A percentile compares a stretch with the other conserved stretches of the same genome.
phyloP scores from a whole-genome alignment of 2,113 vertebrate genomes.

The Gracilinanus agilis region DNA sequence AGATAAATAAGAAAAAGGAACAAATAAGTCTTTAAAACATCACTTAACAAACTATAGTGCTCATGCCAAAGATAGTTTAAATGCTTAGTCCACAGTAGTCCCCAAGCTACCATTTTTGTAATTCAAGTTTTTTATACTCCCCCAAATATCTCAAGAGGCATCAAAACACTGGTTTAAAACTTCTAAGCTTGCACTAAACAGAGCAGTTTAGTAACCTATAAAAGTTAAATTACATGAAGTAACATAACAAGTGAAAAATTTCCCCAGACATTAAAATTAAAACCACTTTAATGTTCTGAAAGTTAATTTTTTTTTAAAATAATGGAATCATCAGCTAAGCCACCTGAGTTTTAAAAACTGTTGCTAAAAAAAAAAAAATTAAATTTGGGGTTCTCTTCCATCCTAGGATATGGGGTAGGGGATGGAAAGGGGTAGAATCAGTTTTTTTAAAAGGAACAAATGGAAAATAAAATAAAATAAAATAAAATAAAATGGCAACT shows the following conservation, averaged over 20 bases:
- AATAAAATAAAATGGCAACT: no score
- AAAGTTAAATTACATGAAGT: neutral
- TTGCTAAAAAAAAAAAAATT: neutral
- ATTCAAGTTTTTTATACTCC: neutral
- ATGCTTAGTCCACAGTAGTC: neutral
- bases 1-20: neutral
- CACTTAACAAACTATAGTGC: neutral
- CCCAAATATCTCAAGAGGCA: neutral
- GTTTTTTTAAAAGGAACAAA: neutral
- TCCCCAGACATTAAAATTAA: neutral
- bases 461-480: no score
- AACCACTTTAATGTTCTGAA: neutral
- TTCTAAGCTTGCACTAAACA: neutral
- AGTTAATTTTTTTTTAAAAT: neutral
- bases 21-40: neutral
- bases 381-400: neutral
- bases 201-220: neutral
- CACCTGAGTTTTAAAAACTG: neutral
- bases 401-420: neutral
- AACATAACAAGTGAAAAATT: neutral
- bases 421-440: neutral
- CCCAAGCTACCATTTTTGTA: neutral
- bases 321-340: neutral
- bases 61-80: neutral
- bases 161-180: neutral